phyloP scores from a whole-genome alignment of 2,113 vertebrate genomes.

The Apeltes quadracus region DNA sequence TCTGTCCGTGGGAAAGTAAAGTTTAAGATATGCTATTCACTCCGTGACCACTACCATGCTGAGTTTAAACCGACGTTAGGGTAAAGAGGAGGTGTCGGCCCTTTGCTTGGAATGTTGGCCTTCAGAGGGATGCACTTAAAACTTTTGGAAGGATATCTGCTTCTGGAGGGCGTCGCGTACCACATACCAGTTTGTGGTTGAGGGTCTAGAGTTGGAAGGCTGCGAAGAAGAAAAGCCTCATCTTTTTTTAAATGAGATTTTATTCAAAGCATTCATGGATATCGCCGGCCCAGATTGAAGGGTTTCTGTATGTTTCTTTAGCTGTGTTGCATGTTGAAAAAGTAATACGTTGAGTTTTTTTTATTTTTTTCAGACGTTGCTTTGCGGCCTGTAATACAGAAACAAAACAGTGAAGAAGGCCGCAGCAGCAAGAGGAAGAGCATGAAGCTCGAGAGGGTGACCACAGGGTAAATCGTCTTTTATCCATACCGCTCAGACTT shows the following conservation, averaged over 20 bases:
- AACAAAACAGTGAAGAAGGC: constrained; percentile 84
- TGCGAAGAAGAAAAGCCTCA: constrained; percentile 39
- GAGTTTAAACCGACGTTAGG: constrained; percentile 46
- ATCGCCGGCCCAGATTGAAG: neutral
- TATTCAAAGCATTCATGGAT: neutral
- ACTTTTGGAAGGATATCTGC: constrained; percentile 77
- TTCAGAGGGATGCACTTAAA: constrained; percentile 70
- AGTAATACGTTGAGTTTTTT: neutral
- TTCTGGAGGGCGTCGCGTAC: constrained; percentile 64
- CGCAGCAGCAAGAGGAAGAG: constrained; percentile 86
- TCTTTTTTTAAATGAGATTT: constrained; percentile 5
- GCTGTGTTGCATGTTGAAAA: neutral
- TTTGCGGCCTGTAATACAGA: constrained; percentile 88
- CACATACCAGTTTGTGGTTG: constrained; percentile 73
- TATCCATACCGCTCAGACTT: neutral
- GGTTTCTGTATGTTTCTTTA: constrained; percentile 3
- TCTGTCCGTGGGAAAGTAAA: neutral
- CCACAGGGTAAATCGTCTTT: constrained; percentile 85
- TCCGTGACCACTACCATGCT: constrained; percentile 35
- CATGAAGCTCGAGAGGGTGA: constrained; percentile 88
- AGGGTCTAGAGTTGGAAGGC: constrained; percentile 61
- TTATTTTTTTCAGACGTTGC: constrained; percentile 76
- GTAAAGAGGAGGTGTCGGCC: constrained; percentile 69
- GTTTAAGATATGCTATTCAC: constrained; percentile 17
- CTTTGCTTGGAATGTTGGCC: constrained; percentile 63